A percentile compares a stretch with the other conserved stretches of the same genome.
phyloP scores from a whole-genome alignment of 2,797 vertebrate species.

The Naso thynnoides region DNA sequence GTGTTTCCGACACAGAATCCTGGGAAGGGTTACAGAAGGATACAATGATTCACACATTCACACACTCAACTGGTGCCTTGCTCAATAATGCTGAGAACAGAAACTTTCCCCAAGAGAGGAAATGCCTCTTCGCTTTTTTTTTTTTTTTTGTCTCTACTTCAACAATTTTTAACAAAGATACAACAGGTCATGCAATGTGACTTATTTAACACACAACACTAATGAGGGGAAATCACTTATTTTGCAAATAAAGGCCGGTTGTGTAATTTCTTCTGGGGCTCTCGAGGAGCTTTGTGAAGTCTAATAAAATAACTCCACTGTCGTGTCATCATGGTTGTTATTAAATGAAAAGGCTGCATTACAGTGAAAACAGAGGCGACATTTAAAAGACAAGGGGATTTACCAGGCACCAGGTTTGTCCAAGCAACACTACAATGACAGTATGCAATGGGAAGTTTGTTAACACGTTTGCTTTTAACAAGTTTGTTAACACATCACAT shows the following conservation, averaged over 20 bases:
- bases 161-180: not conserved
- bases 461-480: too few relatives aligned
- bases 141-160: not conserved
- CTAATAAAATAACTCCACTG: too few relatives aligned
- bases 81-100: not conserved
- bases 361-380: too few relatives aligned
- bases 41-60: slow-evolving; percentile 1
- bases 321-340: too few relatives aligned
- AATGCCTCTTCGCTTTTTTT: not conserved
- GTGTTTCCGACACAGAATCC: not conserved
- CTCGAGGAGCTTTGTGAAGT: too few relatives aligned
- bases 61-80: not conserved
- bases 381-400: too few relatives aligned
- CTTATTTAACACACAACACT: not conserved
- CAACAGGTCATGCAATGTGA: not conserved
- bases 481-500: too few relatives aligned
- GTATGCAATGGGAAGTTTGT: too few relatives aligned
- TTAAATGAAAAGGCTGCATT: too few relatives aligned
- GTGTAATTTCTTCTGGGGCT: not conserved
- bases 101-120: not conserved
- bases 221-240: not conserved
- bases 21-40: not conserved
- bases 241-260: not conserved
- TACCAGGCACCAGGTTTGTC: too few relatives aligned
- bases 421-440: too few relatives aligned